Base-by-base conservation (phyloP, 2,797 vertebrate species). In the Schizothorax lantsangensis region DNA sequence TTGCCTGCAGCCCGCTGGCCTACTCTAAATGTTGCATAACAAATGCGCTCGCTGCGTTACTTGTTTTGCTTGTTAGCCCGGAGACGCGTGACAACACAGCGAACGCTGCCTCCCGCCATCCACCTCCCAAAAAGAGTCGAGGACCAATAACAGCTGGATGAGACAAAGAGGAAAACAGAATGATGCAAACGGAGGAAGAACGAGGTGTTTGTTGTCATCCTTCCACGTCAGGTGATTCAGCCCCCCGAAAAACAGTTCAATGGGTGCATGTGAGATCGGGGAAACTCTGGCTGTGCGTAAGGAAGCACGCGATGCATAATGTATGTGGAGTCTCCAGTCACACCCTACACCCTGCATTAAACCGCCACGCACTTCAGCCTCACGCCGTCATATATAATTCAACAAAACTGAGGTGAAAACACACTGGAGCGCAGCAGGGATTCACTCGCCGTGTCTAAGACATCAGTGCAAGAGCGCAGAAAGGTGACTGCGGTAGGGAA, bases 21-120 rank as follows among this genome's bases (percentile, higher is more conserved):
- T 87, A 84, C 84, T 79, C 87, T 82, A 30, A 74, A 83, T 81
- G 87, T 90, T 89, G 75, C 78, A 84, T 89, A 91, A 91, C 72
- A 68, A 87, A 84, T 78, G 72, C 9, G 30, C 66, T 59, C 10
- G 38, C 59, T 75, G 68, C 45, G 33, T 74, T 82, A 74, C 52
- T 73, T 59, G 52, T 78, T 82, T 59, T 82, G 64, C 73, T 49
- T 47, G 77, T 59, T 43, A 79, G 79, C 66, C 72, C 19, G n/a
- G 43, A 89, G 81, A 87, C 5, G 78, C 64, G 59, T 73, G 71
- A 84, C 77, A 71, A 75, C 71, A 73, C 19, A 36, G 5, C 5
- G 30, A 33, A 26, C 8, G 38, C 49, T 71, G 45, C 40, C 36
- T 83, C 66, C 85, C 38, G 7, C 45, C 72, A 62, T 59, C 47